These are phyloP conservation scores for Cataglyphis albicans DNA, from an alignment of 2,888 invertebrate genomes.

Conservation along the genomic window DNA sequence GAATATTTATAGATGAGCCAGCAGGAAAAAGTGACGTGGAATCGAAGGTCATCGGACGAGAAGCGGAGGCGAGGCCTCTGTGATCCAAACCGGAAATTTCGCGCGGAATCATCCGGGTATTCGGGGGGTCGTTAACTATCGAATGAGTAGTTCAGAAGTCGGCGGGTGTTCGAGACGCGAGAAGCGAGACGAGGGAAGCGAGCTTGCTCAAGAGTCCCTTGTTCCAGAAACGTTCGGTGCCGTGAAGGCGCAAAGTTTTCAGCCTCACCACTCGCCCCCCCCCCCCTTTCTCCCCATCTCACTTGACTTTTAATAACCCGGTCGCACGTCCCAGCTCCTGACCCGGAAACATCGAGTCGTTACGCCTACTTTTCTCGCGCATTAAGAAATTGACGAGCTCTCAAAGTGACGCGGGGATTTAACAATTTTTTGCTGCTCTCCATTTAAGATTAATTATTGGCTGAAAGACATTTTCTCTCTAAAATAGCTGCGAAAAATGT, in stretches of 20 bases:
- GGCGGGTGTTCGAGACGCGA: too few species aligned
- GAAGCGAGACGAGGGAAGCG: slow-evolving; percentile 48
- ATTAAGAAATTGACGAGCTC: slow-evolving; percentile 37
- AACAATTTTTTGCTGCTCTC: slow-evolving; percentile 20
- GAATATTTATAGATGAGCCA: not conserved
- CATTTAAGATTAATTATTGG: slow-evolving; percentile 33
- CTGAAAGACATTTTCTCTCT: not conserved
- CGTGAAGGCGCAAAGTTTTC: slow-evolving; percentile 71
- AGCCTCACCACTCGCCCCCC: slow-evolving; percentile 63
- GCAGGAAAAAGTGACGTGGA: not conserved
- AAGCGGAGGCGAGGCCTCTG: not conserved
- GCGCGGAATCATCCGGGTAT: slow-evolving; percentile 51
- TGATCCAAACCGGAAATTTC: slow-evolving; percentile 57
- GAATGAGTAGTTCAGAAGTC: too few species aligned
- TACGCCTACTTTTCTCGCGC: slow-evolving; percentile 40
- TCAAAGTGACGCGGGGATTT: not conserved
- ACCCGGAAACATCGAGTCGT: slow-evolving; percentile 47
- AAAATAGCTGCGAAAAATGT: not conserved
- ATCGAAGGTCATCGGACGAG: not conserved
- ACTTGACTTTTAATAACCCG: slow-evolving; percentile 75
- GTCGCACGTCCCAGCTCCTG: slow-evolving; percentile 73
- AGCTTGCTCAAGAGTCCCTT: slow-evolving; percentile 75
- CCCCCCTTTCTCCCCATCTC: slow-evolving; percentile 59
- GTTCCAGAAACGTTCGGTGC: slow-evolving; percentile 73
- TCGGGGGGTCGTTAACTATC: too few species aligned